These are phyloP conservation scores for Ptychoptera contaminata DNA, from an alignment of 2,888 invertebrate genomes.

Conservation along the genomic window DNA sequence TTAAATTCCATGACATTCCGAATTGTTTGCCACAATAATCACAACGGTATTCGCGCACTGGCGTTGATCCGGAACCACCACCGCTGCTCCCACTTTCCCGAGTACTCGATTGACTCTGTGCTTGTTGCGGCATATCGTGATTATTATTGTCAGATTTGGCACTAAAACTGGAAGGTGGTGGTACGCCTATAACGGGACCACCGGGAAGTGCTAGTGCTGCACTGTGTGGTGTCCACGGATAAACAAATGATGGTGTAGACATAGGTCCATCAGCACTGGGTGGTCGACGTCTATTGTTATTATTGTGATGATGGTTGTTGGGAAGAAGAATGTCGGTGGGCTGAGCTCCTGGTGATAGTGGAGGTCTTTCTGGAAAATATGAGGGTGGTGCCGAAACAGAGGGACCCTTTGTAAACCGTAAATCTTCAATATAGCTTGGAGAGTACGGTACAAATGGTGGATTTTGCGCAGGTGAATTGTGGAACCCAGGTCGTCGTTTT, in stretches of 20 bases:
- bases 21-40: constrained; percentile 84
- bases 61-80: constrained; percentile 28
- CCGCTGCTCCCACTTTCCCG: constrained; percentile 12
- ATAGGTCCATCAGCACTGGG: constrained; percentile 46
- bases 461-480: constrained; percentile 75
- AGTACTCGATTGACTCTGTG: neutral
- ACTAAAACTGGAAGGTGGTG: constrained; percentile 10
- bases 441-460: constrained; percentile 74
- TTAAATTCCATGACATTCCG: constrained; percentile 85
- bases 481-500: constrained; percentile 73
- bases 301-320: constrained; percentile 17
- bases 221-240: constrained; percentile 28
- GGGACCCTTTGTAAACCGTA: constrained; percentile 43
- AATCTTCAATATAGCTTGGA: constrained; percentile 58
- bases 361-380: constrained; percentile 21
- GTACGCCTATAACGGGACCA: constrained; percentile 10
- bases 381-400: constrained; percentile 61
- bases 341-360: constrained; percentile 20
- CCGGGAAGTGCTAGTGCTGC: constrained; percentile 18
- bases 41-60: constrained; percentile 72
- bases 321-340: constrained; percentile 22
- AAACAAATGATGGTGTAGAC: constrained; percentile 35
- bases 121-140: neutral
- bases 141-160: constrained; percentile 8
- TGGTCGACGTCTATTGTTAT: constrained; percentile 31